These are phyloP conservation scores for Hemicentrotus pulcherrimus DNA, from an alignment of 35 echinoderm and acorn worm genomes.

Conservation along the genomic window DNA sequence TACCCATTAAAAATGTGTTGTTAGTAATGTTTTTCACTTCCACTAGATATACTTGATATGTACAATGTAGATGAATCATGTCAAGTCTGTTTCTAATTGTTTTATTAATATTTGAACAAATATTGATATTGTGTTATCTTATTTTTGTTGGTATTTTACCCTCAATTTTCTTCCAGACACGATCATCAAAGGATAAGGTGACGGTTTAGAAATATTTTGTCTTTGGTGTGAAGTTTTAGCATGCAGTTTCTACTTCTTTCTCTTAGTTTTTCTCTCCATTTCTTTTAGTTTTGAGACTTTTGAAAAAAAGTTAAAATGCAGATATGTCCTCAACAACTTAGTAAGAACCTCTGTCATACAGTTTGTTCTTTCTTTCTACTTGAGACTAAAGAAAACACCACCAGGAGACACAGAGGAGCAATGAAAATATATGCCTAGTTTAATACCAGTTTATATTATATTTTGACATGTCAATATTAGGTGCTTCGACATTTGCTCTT, in stretches of 20 bases:
- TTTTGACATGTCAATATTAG: no score
- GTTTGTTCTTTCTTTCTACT: neutral
- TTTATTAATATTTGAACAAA: neutral
- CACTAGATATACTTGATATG: neutral
- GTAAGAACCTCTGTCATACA: neutral
- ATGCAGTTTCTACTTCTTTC: neutral
- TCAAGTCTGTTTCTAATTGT: neutral
- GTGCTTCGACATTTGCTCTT: no score
- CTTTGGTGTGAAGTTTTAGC: constrained; percentile 24
- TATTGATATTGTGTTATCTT: constrained; percentile 45
- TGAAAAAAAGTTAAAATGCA: no score
- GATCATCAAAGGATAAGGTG: constrained; percentile 39
- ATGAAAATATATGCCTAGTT: neutral
- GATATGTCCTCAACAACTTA: neutral
- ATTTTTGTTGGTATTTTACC: constrained; percentile 26
- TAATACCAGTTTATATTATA: neutral
- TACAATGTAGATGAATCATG: neutral
- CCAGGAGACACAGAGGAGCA: neutral
- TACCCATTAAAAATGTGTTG: neutral
- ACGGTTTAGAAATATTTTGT: neutral
- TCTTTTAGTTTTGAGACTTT: neutral
- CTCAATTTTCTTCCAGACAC: neutral
- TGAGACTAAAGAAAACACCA: neutral
- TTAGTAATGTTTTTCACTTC: neutral
- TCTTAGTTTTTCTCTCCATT: neutral